These are phyloP conservation scores for Campylorhamphus procurvoides DNA, from an alignment of 2,113 vertebrate genomes.

Conservation along the genomic window DNA sequence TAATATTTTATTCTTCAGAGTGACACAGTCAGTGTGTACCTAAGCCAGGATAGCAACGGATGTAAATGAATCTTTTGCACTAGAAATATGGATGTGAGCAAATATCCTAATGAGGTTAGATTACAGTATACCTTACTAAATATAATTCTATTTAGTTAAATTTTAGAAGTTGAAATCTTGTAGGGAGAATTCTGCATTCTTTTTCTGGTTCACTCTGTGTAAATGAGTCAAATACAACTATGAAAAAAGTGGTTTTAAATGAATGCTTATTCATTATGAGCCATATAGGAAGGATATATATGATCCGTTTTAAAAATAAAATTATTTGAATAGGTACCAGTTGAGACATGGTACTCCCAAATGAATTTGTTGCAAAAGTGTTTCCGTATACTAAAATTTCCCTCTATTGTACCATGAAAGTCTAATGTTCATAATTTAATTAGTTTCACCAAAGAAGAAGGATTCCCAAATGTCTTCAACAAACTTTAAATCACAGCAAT, in stretches of 20 bases:
- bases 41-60: neutral
- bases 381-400: neutral
- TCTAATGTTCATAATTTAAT: conserved; percentile 15
- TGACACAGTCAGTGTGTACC: neutral
- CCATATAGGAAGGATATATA: neutral
- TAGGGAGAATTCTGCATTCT: neutral
- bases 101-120: neutral
- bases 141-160: neutral
- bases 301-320: conserved; percentile 13
- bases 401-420: neutral
- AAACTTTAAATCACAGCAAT: neutral
- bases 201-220: neutral
- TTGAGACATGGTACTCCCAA: neutral
- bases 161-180: neutral
- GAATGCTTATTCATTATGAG: neutral
- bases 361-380: neutral
- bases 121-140: neutral
- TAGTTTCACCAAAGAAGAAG: neutral
- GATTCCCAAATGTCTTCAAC: conserved; percentile 4
- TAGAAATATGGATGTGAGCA: neutral
- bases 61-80: neutral
- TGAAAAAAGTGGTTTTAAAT: neutral
- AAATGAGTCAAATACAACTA: neutral
- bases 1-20: neutral
- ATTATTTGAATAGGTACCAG: neutral